Percentiles rank a stretch among this genome's conserved stretches.
Evolutionary conservation across 2,888 invertebrate species (phyloP).

Genomic region (Zeuzera pyrina): DNA sequence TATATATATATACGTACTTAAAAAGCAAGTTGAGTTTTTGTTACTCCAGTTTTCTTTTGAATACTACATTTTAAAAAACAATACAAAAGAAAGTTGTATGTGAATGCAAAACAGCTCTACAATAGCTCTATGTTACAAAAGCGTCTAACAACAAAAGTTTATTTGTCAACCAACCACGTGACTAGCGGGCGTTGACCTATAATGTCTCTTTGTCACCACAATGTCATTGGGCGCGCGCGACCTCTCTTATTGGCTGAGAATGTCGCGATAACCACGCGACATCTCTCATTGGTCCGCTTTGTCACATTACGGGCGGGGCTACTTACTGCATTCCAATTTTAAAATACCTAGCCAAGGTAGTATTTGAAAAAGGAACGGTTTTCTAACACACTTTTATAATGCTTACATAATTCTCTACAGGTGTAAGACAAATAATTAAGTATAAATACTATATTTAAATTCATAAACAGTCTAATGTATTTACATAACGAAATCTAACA

Average conservation of each 20-base stretch:
- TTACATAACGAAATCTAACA: too few species aligned
- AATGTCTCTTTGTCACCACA: constrained; percentile 52
- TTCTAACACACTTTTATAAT: neutral
- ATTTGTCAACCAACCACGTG: constrained; percentile 27
- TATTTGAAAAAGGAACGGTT: neutral
- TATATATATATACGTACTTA: too few species aligned
- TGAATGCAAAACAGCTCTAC: too few species aligned
- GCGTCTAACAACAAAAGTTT: too few species aligned
- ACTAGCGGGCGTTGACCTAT: constrained; percentile 49
- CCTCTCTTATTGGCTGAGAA: constrained; percentile 42
- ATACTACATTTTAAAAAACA: too few species aligned
- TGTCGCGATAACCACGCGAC: constrained; percentile 63
- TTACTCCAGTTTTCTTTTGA: too few species aligned
- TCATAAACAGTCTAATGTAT: too few species aligned
- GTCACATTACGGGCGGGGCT: constrained; percentile 52
- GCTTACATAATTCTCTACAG: neutral
- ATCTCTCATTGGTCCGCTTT: constrained; percentile 53
- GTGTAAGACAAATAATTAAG: too few species aligned
- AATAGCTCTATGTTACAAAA: too few species aligned
- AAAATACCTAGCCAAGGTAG: constrained; percentile 16
- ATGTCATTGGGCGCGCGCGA: constrained; percentile 61
- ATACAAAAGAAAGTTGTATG: too few species aligned
- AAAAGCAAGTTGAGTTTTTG: too few species aligned
- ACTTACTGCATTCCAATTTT: constrained; percentile 44
- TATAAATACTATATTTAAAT: too few species aligned